Conservation (phyloP, 2,888 invertebrate species). For the Dione juno region DNA sequence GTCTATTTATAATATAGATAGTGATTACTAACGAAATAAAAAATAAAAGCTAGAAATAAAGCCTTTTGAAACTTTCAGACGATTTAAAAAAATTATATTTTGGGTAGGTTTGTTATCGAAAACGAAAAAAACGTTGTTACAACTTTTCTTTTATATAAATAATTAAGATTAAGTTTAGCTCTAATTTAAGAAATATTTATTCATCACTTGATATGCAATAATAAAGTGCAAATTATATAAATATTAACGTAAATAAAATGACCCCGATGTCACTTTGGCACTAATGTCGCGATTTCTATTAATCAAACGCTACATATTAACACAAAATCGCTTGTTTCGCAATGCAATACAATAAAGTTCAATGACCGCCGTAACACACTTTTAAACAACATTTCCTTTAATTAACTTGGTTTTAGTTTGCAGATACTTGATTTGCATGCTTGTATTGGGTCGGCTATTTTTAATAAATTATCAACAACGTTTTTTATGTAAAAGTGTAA, state of each 20-base stretch:
- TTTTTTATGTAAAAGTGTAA: background rate
- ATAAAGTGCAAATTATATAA: slow-evolving; percentile 53
- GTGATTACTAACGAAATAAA: too few relatives aligned
- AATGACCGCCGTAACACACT: slow-evolving; percentile 60
- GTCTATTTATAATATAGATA: too few relatives aligned
- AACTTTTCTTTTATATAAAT: too few relatives aligned
- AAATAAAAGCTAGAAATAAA: too few relatives aligned
- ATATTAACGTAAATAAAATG: slow-evolving; percentile 47
- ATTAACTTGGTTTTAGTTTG: slow-evolving; percentile 31
- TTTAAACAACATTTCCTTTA: slow-evolving; percentile 43
- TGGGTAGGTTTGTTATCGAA: too few relatives aligned
- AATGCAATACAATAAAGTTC: slow-evolving; percentile 73
- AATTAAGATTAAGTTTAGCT: too few relatives aligned
- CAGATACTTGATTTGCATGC: background rate
- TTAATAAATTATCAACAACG: background rate
- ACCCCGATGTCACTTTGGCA: slow-evolving; percentile 44
- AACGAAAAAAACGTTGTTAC: too few relatives aligned
- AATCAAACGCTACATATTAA: slow-evolving; percentile 46
- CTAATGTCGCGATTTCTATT: slow-evolving; percentile 65
- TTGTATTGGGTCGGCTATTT: background rate
- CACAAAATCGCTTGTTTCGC: slow-evolving; percentile 67
- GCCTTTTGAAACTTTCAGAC: too few relatives aligned
- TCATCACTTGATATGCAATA: background rate
- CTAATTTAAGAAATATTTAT: background rate
- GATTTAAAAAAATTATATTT: too few relatives aligned